Conservation (phyloP, 2,888 invertebrate species). For the Linnaemya tessellans region DNA sequence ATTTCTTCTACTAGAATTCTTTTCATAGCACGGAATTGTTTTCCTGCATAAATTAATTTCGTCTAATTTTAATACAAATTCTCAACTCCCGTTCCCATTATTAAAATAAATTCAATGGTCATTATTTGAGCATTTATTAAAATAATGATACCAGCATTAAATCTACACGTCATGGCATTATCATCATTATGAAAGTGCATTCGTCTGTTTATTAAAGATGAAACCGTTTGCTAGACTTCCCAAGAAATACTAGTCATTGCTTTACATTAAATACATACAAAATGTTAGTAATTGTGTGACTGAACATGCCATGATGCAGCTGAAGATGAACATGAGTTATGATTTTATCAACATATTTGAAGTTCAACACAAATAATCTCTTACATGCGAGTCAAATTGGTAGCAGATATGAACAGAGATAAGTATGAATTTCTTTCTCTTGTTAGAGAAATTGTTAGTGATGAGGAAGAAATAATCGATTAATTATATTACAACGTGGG, state of each 20-base stretch:
- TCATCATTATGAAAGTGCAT: not conserved
- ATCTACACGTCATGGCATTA: slow-evolving; percentile 9
- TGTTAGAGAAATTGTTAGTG: too few relatives aligned
- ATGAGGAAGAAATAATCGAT: too few relatives aligned
- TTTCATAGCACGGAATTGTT: too few relatives aligned
- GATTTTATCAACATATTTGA: slow-evolving; percentile 50
- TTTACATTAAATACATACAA: slow-evolving; percentile 14
- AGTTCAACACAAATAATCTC: slow-evolving; percentile 49
- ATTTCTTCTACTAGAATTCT: too few relatives aligned
- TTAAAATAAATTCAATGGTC: slow-evolving; percentile 19
- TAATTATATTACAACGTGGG: too few relatives aligned
- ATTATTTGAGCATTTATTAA: slow-evolving; percentile 17
- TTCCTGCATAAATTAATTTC: not conserved
- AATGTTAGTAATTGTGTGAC: slow-evolving; percentile 8
- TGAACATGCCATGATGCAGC: slow-evolving; percentile 3
- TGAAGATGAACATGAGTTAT: slow-evolving; percentile 38
- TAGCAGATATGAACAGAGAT: slow-evolving; percentile 6
- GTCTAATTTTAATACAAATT: not conserved
- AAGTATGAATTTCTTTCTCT: too few relatives aligned
- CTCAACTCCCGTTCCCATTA: not conserved
- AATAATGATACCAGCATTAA: slow-evolving; percentile 46
- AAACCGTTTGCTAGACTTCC: not conserved
- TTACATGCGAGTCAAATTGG: slow-evolving; percentile 40
- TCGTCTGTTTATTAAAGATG: not conserved
- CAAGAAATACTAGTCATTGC: slow-evolving; percentile 7